Evolutionary conservation across 1,140 invertebrate species (phyloP), one percentile per base, ranked within the genome.

Genomic region (Sycophaga agraensis): DNA sequence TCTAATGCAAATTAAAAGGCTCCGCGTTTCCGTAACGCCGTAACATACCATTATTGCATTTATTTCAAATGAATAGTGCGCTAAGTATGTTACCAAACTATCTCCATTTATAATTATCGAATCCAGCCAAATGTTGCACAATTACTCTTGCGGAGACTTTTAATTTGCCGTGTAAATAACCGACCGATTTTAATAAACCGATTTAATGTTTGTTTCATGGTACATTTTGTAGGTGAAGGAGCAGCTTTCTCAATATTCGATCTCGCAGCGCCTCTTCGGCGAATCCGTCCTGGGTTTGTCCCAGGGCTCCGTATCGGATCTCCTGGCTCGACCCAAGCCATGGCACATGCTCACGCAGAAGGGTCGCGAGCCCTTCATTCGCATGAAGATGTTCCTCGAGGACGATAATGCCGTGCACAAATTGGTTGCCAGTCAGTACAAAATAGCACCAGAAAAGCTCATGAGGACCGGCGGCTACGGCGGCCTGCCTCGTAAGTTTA

Each of bases 321-420:
- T 98, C 39, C 81, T 98, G 50, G 96, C 96, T 21, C 81, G 96
- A 45, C 96, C 96, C 19, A 98, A 98, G 75, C 93, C 95, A 0
- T 98, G 96, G 96, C 93, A 96, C 72, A 96, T 97, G 93, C 80
- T 98, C 8, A 98, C 96, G 1, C 94, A 97, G 74, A 98, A 98
- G 80, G 96, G 96, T 0, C 85, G 95, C 21, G 96, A 98, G 73
- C 96, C 96, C 1, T 98, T 98, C 80, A 97, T 98, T 58, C 84
- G 96, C 51, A 98, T 98, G 96, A 96, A 97, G 78, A 95, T 98
- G 90, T 98, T 98, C 80, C 82, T 98, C 45, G 94, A 97, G 77
- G 94, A 98, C 75, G 93, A 97, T 65, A 96, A 98, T 71, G 95
- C 96, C 3, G 94, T 98, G 2, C 94, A 97, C 75, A 97, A 97